Base-by-base conservation (phyloP, 2,888 invertebrate species). In the Eugnorisma glareosa region DNA sequence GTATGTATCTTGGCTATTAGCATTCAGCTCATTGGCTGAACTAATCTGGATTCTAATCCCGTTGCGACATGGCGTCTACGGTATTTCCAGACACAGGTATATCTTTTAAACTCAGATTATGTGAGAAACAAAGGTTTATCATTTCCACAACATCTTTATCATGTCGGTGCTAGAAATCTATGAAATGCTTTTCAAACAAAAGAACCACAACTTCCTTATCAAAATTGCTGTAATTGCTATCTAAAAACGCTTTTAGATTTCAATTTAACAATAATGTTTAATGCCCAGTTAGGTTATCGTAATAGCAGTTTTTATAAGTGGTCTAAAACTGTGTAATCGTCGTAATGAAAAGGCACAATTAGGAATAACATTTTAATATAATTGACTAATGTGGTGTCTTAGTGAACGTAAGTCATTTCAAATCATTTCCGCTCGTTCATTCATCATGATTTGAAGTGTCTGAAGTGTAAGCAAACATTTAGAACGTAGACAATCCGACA, bases 21-120 rank as follows among this genome's bases (percentile, higher is more conserved):
- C 89, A 96, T 95, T 93, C 95, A 89, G 83, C 88, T 91, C 94
- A 92, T 89, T 82, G 87, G 81, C 81, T 86, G 84, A 88, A 91
- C 93, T 94, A 94, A 95, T 96, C 93, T 93, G 92, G 93, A 96
- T 95, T 95, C 96, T 94, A 94, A 93, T 89, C 92, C 93, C 93
- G 95, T 95, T 92, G 90, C 89, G 85, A 88, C 89, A 86, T 88
- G 87, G 89, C 90, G 90, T 93, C 92, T 92, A 90, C 86, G 92
- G 93, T 92, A 93, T 94, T 94, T 92, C 94, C 93, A 94, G 87
- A 87, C 89, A 83, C 82, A 85, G 54, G 69, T 84, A 86, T 90
- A 90, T 90, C 90, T 89, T 84, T 84, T 87, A 83, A 89, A 89
- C 88, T 84, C 87, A 86, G 89, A 89, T 85, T 91, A 89, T 89